phyloP scores from a whole-genome alignment of 2,888 invertebrate species.

The Lepidonotus clava region DNA sequence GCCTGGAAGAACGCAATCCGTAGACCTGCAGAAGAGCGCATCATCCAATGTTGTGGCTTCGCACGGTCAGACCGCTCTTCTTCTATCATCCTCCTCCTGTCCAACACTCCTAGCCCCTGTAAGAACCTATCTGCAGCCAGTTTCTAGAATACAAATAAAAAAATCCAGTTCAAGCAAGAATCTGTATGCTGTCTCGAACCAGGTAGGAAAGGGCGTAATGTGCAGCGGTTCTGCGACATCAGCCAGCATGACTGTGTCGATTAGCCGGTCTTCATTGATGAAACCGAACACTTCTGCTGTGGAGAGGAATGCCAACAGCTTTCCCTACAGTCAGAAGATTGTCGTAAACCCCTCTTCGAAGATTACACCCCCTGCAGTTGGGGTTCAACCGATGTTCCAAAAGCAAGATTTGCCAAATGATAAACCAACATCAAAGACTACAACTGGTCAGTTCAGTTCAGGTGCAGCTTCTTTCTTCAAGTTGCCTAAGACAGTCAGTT shows the following conservation, averaged over 20 bases:
- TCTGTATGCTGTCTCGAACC: neutral
- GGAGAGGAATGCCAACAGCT: neutral
- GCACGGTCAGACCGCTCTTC: neutral
- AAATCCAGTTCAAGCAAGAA: no score
- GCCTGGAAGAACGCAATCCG: neutral
- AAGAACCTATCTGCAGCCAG: neutral
- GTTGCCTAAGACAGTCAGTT: neutral
- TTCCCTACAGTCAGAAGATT: conserved; percentile 32
- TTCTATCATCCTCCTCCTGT: neutral
- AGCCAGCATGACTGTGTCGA: neutral
- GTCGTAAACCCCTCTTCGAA: neutral
- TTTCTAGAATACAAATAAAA: no score
- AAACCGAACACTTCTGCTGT: neutral
- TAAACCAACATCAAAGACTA: neutral
- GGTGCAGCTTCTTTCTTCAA: neutral
- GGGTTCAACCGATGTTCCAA: neutral
- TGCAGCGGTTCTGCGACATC: neutral
- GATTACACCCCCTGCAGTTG: neutral
- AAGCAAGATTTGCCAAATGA: neutral
- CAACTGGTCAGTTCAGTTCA: neutral
- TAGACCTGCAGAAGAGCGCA: neutral
- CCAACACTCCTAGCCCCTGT: neutral
- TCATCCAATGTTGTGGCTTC: neutral
- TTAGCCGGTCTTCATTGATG: neutral
- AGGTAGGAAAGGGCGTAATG: neutral